phyloP scores from a whole-genome alignment of 2,113 vertebrate genomes.

The Alosa alosa region DNA sequence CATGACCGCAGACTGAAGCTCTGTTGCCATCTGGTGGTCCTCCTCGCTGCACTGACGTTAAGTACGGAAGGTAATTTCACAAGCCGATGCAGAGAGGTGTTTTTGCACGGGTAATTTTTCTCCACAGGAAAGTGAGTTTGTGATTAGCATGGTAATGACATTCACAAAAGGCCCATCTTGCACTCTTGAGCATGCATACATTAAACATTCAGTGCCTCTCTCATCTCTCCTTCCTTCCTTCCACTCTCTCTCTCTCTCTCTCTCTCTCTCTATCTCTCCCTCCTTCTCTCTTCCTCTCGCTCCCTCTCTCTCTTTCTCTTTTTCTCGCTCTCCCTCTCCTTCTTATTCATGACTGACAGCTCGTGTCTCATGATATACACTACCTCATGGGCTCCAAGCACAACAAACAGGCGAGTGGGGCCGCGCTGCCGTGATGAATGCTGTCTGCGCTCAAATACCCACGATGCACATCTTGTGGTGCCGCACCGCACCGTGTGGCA shows the following conservation, averaged over 20 bases:
- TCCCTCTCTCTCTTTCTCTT: background rate
- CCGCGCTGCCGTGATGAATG: slow-evolving; percentile 29
- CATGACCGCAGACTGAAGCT: slow-evolving; percentile 47
- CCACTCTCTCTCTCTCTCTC: background rate
- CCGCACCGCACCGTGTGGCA: too few species aligned
- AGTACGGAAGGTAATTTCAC: slow-evolving; percentile 24
- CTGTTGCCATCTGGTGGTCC: slow-evolving; percentile 67
- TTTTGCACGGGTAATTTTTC: slow-evolving; percentile 35
- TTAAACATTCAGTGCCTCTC: slow-evolving; percentile 28
- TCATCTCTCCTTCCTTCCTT: background rate
- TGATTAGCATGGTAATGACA: slow-evolving; percentile 47
- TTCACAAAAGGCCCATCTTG: slow-evolving; percentile 43
- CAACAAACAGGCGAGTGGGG: slow-evolving; percentile 39
- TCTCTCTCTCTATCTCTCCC: slow-evolving; percentile 22
- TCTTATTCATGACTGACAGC: slow-evolving; percentile 12
- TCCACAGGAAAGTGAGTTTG: slow-evolving; percentile 34
- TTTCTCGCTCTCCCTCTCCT: background rate
- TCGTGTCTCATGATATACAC: background rate
- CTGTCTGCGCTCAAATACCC: slow-evolving; percentile 28
- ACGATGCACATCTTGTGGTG: slow-evolving; percentile 18
- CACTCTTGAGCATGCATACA: slow-evolving; percentile 44
- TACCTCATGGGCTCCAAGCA: slow-evolving; percentile 21
- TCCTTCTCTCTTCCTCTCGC: background rate
- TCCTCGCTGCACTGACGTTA: background rate
- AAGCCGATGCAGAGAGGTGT: slow-evolving; percentile 42